Evolutionary conservation across 2,888 invertebrate genomes (phyloP).

Genomic region (Creontiades dilutus): DNA sequence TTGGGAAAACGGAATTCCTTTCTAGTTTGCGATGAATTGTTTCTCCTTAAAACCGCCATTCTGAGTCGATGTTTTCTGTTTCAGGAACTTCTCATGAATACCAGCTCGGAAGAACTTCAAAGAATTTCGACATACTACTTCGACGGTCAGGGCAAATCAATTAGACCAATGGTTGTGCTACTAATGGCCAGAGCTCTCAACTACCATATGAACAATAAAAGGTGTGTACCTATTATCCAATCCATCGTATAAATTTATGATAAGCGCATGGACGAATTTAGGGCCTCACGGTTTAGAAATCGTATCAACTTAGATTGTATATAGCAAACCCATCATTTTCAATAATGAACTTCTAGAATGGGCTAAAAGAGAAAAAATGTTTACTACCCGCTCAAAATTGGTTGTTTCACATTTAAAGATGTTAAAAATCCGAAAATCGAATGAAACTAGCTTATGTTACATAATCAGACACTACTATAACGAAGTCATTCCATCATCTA

Average conservation of each 20-base stretch:
- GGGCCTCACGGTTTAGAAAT: not conserved
- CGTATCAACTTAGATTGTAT: not conserved
- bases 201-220: constrained; percentile 91
- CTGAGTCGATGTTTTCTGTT: constrained; percentile 75
- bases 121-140: constrained; percentile 98
- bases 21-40: not conserved
- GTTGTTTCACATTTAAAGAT: too few species aligned
- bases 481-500: too few species aligned
- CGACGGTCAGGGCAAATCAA: constrained; percentile 97
- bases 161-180: constrained; percentile 96
- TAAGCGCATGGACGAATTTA: too few species aligned
- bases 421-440: too few species aligned
- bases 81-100: constrained; percentile 88
- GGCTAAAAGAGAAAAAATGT: too few species aligned
- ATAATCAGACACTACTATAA: too few species aligned
- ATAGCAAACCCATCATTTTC: too few species aligned
- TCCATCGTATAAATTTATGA: not conserved
- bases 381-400: too few species aligned
- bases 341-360: too few species aligned
- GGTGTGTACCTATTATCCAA: constrained; percentile 81
- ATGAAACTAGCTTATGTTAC: too few species aligned
- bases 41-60: not conserved
- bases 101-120: constrained; percentile 90
- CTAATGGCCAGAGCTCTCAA: constrained; percentile 96
- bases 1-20: not conserved